Evolutionary conservation across 2,888 invertebrate species (phyloP).

Genomic region (Xestoiulus laeticollis): DNA sequence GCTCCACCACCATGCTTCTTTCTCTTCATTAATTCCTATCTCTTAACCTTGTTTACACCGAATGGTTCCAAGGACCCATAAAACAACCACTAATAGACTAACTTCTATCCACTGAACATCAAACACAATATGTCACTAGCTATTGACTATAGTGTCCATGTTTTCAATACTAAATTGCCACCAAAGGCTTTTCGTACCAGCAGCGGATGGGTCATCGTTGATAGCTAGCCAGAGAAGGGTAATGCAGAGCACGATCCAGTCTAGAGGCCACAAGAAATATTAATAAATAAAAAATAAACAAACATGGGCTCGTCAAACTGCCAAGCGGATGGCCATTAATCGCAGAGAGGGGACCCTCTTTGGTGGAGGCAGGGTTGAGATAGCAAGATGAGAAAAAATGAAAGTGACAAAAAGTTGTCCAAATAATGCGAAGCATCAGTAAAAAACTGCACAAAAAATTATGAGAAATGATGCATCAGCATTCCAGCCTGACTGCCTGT

Average conservation of each 20-base stretch:
- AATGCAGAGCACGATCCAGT: constrained; percentile 18
- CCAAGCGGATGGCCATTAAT: neutral
- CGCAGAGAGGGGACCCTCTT: neutral
- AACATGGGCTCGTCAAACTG: constrained; percentile 1
- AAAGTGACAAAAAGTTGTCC: constrained; percentile 1
- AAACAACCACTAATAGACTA: neutral
- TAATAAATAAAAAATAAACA: neutral
- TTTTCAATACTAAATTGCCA: no score
- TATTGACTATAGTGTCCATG: no score
- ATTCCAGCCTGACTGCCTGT: neutral
- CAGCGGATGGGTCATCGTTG: neutral
- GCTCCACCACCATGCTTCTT: neutral
- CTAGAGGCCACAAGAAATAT: neutral
- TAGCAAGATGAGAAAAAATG: neutral
- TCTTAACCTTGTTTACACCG: neutral
- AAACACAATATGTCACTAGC: no score
- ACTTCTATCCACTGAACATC: neutral
- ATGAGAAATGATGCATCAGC: neutral
- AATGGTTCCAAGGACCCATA: neutral
- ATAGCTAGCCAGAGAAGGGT: neutral
- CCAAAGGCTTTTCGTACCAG: neutral
- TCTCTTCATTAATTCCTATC: neutral
- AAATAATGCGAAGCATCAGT: neutral
- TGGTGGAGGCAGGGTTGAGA: constrained; percentile 1
- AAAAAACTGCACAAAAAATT: neutral